Percentiles rank a stretch among this genome's conserved stretches.
Conservation (phyloP, 1,140 invertebrate species). For the Octopus sinensis region DNA sequence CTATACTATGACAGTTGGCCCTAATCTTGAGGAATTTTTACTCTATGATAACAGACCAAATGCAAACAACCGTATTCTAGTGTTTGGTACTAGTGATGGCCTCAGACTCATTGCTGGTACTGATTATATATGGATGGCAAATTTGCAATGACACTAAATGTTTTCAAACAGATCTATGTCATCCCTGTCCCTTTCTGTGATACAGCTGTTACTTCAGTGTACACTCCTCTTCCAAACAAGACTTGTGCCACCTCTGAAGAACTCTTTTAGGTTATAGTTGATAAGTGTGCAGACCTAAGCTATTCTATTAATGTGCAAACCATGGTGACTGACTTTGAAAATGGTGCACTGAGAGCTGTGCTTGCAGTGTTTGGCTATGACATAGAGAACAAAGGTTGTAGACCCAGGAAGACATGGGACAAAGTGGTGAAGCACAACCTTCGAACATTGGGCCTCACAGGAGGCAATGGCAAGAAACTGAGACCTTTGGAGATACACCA, state of each 20-base stretch:
- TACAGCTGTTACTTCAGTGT: conserved; percentile 25
- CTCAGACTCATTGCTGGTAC: conserved; percentile 21
- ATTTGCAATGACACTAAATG: conserved; percentile 25
- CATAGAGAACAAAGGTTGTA: background rate
- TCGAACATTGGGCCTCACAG: no score
- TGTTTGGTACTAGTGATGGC: conserved; percentile 22
- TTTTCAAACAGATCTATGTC: conserved; percentile 27
- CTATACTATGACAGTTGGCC: conserved; percentile 14
- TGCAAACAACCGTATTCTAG: conserved; percentile 24
- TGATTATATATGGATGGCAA: conserved; percentile 27
- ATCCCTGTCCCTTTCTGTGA: conserved; percentile 26
- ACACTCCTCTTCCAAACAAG: conserved; percentile 28
- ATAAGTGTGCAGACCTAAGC: background rate
- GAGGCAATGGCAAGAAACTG: no score
- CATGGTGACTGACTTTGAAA: background rate
- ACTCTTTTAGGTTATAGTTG: conserved; percentile 14
- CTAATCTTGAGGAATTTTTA: conserved; percentile 23
- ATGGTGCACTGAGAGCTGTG: background rate
- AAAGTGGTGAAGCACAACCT: no score
- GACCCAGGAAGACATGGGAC: no score
- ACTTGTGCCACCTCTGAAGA: conserved; percentile 18
- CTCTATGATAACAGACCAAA: conserved; percentile 24
- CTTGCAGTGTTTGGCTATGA: background rate
- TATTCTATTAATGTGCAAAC: background rate
- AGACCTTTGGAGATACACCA: no score